Conservation (phyloP, 2,113 vertebrate species). For the Noturus placidus region DNA sequence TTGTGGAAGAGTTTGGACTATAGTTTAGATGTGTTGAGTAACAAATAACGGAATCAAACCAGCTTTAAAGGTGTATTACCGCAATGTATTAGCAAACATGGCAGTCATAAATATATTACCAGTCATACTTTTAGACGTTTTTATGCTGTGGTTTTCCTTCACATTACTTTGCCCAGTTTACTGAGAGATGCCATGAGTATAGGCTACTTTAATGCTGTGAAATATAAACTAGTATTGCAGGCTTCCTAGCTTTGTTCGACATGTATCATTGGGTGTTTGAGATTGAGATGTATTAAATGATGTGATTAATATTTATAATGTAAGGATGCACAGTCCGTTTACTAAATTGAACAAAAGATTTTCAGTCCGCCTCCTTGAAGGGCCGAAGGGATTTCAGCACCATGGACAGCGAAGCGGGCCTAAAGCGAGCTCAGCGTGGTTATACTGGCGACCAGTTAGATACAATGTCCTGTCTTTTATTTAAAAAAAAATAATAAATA, state of each 20-base stretch:
- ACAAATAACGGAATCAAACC: not conserved
- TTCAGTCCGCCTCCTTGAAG: not conserved
- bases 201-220: not conserved
- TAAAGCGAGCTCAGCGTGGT: not conserved
- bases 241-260: not conserved
- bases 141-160: not conserved
- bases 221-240: not conserved
- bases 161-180: not conserved
- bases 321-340: not conserved
- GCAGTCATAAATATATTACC: not conserved
- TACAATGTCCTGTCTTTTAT: not conserved
- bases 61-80: not conserved
- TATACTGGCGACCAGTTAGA: not conserved
- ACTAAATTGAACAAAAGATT: not conserved
- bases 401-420: constrained; percentile 56
- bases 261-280: not conserved
- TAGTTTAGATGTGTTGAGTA: not conserved
- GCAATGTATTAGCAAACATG: not conserved
- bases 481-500: too few species aligned
- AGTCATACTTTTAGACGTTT: not conserved
- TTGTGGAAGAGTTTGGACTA: not conserved
- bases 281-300: not conserved
- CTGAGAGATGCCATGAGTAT: not conserved
- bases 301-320: not conserved
- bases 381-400: constrained; percentile 57